Conservation (phyloP, 2,888 invertebrate species). For the Ceraclea dissimilis region DNA sequence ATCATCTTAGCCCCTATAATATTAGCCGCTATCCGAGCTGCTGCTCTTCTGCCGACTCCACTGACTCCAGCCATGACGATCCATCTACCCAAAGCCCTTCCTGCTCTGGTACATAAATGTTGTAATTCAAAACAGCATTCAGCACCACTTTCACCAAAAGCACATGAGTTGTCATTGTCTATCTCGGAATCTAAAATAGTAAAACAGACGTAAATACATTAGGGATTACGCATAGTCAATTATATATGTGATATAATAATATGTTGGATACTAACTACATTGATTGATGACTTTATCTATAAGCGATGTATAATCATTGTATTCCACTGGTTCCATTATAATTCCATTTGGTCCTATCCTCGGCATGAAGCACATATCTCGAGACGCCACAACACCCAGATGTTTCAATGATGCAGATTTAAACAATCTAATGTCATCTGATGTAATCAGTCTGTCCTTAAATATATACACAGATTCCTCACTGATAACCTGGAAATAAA, state of each 20-base stretch:
- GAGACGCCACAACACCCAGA: slow-evolving; percentile 32
- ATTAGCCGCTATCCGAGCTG: slow-evolving; percentile 65
- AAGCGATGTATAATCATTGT: slow-evolving; percentile 55
- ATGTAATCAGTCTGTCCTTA: slow-evolving; percentile 61
- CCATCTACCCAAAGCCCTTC: slow-evolving; percentile 39
- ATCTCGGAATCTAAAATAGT: slow-evolving; percentile 18
- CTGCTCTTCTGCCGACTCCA: slow-evolving; percentile 75
- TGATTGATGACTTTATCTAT: slow-evolving; percentile 57
- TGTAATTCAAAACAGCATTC: slow-evolving; percentile 16
- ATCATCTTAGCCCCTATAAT: slow-evolving; percentile 59
- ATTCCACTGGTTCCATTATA: slow-evolving; percentile 39
- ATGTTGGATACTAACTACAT: slow-evolving; percentile 46
- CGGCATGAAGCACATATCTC: slow-evolving; percentile 32
- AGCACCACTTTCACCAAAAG: slow-evolving; percentile 18
- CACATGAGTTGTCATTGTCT: slow-evolving; percentile 10
- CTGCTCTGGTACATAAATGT: slow-evolving; percentile 9
- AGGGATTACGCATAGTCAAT: background rate
- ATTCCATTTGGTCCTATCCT: slow-evolving; percentile 37
- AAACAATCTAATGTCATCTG: slow-evolving; percentile 59
- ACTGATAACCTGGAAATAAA: slow-evolving; percentile 51
- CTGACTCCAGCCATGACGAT: slow-evolving; percentile 67
- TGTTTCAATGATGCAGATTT: slow-evolving; percentile 52
- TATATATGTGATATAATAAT: background rate
- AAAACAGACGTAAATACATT: no score
- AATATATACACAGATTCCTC: slow-evolving; percentile 74